These are phyloP conservation scores for Brachypalpus laphriformis DNA, from an alignment of 2,888 invertebrate genomes.

Conservation along the genomic window DNA sequence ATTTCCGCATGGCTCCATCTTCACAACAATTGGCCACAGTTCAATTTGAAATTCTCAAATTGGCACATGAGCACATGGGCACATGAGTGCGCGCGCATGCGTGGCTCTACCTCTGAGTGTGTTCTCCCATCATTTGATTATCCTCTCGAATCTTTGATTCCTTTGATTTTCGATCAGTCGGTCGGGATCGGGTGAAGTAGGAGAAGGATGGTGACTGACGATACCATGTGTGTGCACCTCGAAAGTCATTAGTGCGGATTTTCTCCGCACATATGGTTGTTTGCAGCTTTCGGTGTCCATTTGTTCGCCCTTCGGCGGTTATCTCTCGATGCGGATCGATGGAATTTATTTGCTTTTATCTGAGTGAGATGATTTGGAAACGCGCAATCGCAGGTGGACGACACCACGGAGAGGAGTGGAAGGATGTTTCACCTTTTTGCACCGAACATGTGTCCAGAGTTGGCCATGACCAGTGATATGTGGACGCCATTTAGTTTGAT, in stretches of 20 bases:
- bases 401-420: not conserved
- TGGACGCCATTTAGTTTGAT: constrained; percentile 70
- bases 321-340: constrained; percentile 69
- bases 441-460: constrained; percentile 47
- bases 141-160: constrained; percentile 59
- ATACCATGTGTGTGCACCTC: constrained; percentile 24
- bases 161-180: constrained; percentile 46
- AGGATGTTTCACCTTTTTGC: constrained; percentile 30
- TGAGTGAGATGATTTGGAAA: constrained; percentile 63
- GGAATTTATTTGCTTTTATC: constrained; percentile 71
- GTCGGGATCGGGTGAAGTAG: not conserved
- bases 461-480: constrained; percentile 46
- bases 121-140: constrained; percentile 64
- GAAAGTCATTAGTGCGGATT: constrained; percentile 66
- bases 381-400: constrained; percentile 62
- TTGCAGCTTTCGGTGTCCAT: constrained; percentile 52
- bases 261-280: constrained; percentile 67
- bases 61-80: constrained; percentile 49
- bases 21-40: constrained; percentile 70
- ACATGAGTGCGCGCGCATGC: constrained; percentile 26
- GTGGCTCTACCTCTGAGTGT: constrained; percentile 40
- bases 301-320: constrained; percentile 71
- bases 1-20: constrained; percentile 60
- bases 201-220: not conserved
- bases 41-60: constrained; percentile 66